phyloP scores from a whole-genome alignment of 1,140 invertebrate species.

The Drosophila busckii region DNA sequence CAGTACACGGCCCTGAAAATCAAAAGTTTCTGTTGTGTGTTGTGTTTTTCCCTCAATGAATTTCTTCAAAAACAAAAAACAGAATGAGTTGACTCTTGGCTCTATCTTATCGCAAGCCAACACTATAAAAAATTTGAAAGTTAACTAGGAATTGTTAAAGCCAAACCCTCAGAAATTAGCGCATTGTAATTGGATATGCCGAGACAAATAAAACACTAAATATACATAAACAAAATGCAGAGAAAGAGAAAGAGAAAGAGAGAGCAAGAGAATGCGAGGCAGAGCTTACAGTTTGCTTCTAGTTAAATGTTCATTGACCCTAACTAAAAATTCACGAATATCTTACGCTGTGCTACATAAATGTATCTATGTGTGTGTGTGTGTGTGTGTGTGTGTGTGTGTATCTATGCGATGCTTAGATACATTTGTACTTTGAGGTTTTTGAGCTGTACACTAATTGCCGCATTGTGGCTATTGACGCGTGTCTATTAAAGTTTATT shows the following conservation, averaged over 20 bases:
- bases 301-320: conserved; percentile 66
- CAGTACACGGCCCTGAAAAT: conserved; percentile 12
- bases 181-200: conserved; percentile 33
- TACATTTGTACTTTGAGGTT: too few species aligned
- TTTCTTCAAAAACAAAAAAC: conserved; percentile 3
- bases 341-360: too few species aligned
- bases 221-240: conserved; percentile 36
- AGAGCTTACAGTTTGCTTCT: conserved; percentile 60
- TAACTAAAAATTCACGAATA: too few species aligned
- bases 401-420: too few species aligned
- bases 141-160: neutral
- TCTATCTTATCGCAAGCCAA: conserved; percentile 25
- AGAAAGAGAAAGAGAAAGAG: neutral
- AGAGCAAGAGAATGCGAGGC: neutral
- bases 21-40: conserved; percentile 21
- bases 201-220: conserved; percentile 28
- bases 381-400: too few species aligned
- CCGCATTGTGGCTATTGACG: too few species aligned
- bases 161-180: neutral
- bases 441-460: too few species aligned
- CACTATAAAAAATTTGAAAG: neutral
- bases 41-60: conserved; percentile 9
- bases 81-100: conserved; percentile 1
- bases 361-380: too few species aligned
- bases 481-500: neutral